A percentile compares a stretch with the other conserved stretches of the same genome.
These are phyloP conservation scores for Brachionus calyciflorus DNA, from an alignment of 1,140 invertebrate species.

Conservation along the genomic window DNA sequence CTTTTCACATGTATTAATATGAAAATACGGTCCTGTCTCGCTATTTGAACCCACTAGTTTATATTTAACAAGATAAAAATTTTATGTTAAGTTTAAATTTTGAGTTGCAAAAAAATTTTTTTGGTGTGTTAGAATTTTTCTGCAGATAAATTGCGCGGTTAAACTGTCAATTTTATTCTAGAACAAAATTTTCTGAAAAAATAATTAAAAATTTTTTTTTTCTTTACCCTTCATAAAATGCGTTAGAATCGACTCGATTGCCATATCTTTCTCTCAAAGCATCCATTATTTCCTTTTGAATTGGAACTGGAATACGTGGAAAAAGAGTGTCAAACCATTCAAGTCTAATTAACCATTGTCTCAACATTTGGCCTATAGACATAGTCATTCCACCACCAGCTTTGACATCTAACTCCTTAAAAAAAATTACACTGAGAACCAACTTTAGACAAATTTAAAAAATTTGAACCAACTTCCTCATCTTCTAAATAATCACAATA, in stretches of 20 bases:
- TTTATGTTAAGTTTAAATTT: too few species aligned
- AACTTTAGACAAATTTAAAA: conserved; percentile 61
- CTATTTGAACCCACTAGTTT: too few species aligned
- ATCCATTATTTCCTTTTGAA: conserved; percentile 70
- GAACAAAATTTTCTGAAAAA: too few species aligned
- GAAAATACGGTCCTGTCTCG: too few species aligned
- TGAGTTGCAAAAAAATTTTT: too few species aligned
- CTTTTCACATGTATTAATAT: too few species aligned
- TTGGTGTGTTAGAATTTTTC: too few species aligned
- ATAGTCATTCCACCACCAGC: conserved; percentile 90
- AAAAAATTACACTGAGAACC: conserved; percentile 52
- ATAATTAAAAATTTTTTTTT: too few species aligned
- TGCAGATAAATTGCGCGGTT: too few species aligned
- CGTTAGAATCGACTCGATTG: background rate
- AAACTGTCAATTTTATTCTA: too few species aligned
- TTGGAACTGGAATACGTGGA: conserved; percentile 97
- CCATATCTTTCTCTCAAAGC: conserved; percentile 15
- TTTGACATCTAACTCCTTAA: conserved; percentile 79
- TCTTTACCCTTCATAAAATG: conserved; percentile 19
- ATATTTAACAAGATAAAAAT: too few species aligned
- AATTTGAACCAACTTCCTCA: conserved; percentile 68
- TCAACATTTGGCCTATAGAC: conserved; percentile 87
- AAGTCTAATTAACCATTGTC: conserved; percentile 88
- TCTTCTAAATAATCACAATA: conserved; percentile 92
- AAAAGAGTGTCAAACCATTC: conserved; percentile 93